Evolutionary conservation across 1,140 invertebrate genomes (phyloP).

Genomic region (Xylocopa sonorina): DNA sequence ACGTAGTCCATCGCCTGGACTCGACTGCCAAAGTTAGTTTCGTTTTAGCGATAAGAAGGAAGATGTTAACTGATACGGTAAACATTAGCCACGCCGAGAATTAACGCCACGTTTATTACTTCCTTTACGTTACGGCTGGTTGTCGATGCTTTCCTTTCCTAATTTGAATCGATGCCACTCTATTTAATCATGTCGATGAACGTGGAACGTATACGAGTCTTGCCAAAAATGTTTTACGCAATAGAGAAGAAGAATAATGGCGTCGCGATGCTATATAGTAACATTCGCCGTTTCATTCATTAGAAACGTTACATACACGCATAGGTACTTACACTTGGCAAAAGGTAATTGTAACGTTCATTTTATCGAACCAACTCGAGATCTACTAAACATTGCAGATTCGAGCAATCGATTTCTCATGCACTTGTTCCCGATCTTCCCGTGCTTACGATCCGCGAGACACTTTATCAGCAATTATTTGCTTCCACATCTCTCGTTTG

Average conservation of each 20-base stretch:
- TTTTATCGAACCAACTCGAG: neutral
- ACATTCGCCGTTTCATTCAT: neutral
- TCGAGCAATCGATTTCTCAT: slow-evolving; percentile 35
- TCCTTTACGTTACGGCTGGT: neutral
- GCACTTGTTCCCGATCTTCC: slow-evolving; percentile 28
- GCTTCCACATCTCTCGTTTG: slow-evolving; percentile 41
- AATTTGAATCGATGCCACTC: neutral
- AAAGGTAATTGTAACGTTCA: slow-evolving; percentile 8
- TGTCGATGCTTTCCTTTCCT: slow-evolving; percentile 8
- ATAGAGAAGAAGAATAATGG: neutral
- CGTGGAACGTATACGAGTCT: neutral
- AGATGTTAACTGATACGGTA: slow-evolving; percentile 38
- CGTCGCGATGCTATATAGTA: neutral
- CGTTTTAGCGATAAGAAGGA: slow-evolving; percentile 47
- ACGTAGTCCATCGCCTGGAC: slow-evolving; percentile 38
- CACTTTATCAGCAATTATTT: slow-evolving; percentile 27
- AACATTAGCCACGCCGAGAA: neutral
- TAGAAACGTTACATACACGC: neutral
- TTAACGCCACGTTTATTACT: slow-evolving; percentile 7
- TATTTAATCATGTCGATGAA: neutral
- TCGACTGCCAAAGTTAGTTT: slow-evolving; percentile 64
- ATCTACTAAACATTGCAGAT: slow-evolving; percentile 26
- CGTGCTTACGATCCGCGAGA: slow-evolving; percentile 14
- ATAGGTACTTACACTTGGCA: slow-evolving; percentile 41
- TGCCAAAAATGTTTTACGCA: slow-evolving; percentile 8